Evolutionary conservation across 1,140 invertebrate genomes (phyloP), one percentile per base, ranked within the genome.

Genomic region (Goniozus legneri): DNA sequence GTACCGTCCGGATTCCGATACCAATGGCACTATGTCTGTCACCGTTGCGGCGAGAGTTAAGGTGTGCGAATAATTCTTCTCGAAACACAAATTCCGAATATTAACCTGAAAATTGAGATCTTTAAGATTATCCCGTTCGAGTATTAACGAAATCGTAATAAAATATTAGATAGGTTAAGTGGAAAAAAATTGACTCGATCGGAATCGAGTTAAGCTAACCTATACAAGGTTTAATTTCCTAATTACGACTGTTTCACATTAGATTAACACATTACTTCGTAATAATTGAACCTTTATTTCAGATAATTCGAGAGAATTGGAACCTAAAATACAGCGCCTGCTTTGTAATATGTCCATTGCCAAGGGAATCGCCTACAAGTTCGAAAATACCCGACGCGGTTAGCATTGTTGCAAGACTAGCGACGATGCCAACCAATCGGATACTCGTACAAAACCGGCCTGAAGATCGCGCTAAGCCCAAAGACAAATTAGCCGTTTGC

Each of bases 301-400:
- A 88, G 82, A 81, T 88, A 0, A 95, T 95, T 21, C 77, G 91
- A 19, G 92, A 96, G 71, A 94, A 95, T 69, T 96, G 92, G 92
- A 95, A 93, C 68, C 73, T 95, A 2, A 92, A 92, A 64, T 96
- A 93, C 72, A 94, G 90, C 58, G 92, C 92, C 7, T 89, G 86
- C 52, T 95, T 95, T 65, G 81, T 96, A 2, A 79, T 93, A 30
- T 95, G 92, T 59, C 84, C 88, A 3, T 69, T 92, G 30, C 74
- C 79, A 12, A 73, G 62, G 67, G 75, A 77, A 66, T 59, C 75
- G 62, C 73, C 73, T 2, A 56, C 39, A 10, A 16, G 41, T 3
- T 58, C 63, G 12, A 61, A 36, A 3, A 54, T 73, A 8, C 82
- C 83, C n/a, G 78, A 76, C 50, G 79, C 82, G 0, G 79, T 87